phyloP scores from a whole-genome alignment of 2,797 vertebrate species.

The Rhinoraja longicauda region DNA sequence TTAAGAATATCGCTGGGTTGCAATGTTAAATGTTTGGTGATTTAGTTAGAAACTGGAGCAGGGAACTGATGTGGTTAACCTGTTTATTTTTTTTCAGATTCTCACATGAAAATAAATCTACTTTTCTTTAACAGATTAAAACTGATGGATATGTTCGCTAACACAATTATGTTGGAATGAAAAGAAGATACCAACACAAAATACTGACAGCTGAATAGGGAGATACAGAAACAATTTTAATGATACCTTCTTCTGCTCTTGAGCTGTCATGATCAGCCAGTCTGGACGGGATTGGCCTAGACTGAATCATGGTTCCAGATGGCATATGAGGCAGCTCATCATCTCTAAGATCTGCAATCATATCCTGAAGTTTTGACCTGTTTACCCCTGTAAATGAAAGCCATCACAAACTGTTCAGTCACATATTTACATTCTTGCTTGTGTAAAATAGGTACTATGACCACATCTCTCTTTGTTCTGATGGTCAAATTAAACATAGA shows the following conservation, averaged over 20 bases:
- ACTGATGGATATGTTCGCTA: not conserved
- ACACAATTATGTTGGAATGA: slow-evolving; percentile 5
- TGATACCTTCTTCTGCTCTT: slow-evolving; percentile 69
- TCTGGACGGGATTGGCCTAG: slow-evolving; percentile 63
- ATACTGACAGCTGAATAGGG: not conserved
- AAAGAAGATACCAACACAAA: slow-evolving; percentile 5
- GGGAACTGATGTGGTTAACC: not conserved
- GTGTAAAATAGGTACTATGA: not conserved
- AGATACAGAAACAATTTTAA: slow-evolving; percentile 35
- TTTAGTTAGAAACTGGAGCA: not conserved
- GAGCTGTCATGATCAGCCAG: slow-evolving; percentile 69
- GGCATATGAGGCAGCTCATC: slow-evolving; percentile 66
- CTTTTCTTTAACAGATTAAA: not conserved
- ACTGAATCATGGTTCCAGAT: slow-evolving; percentile 66
- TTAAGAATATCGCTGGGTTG: not conserved
- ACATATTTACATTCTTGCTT: not conserved
- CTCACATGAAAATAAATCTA: not conserved
- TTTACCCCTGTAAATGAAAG: slow-evolving; percentile 68
- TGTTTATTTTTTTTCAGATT: not conserved
- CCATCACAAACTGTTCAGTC: slow-evolving; percentile 63
- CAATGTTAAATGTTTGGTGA: not conserved
- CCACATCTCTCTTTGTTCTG: not conserved
- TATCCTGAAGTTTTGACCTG: slow-evolving; percentile 68
- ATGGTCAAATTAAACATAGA: not conserved
- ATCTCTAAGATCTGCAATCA: slow-evolving; percentile 70